Evolutionary conservation across 2,797 vertebrate species (phyloP), one percentile per base, ranked within the genome.

Genomic region (Diglossa cyanea): DNA sequence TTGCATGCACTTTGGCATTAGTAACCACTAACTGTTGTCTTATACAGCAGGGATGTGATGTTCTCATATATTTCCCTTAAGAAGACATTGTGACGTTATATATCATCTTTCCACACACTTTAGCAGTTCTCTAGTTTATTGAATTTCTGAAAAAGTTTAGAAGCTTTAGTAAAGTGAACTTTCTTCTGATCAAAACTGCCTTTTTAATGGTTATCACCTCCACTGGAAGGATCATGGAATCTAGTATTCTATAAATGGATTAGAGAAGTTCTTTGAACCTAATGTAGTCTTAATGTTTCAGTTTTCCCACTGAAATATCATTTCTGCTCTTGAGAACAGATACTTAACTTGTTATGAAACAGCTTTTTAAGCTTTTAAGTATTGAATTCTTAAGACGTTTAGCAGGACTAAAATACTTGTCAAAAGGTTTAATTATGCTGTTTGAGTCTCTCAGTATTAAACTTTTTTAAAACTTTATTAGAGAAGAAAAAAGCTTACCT

Each of bases 1-100:
- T 90, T 96, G 95, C 91, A 90, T 90, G 90, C 50, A 30, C 31
- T 93, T 73, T 3, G 26, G 57, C 61, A 16, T 86, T 80, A 72
- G 84, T 91, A 93, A 80, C 57, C 17, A 33, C 78, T 94, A 37
- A 86, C 35, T 39, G 35, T 57, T 85, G 48, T 47, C 48, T 55
- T 28, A 10, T 0, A 19, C 9, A 71, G 45, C 67, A 83, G 60
- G 50, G 39, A 11, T 82, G 20, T 30, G 31, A 70, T 73, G 45
- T 17, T 57, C 0, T 88, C 12, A 1, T 42, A 14, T 62, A 13
- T 47, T 91, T 39, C 42, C 31, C 28, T 45, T 79, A 42, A 51
- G 74, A 60, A 60, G 75, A 25, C 8, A 1, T 17, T 35, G 2
- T 68, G 60, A 63, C 8, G 0, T 23, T 8, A 28, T 35, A 2